Conservation (phyloP, 2,888 invertebrate genomes). For the Volucella zonaria region DNA sequence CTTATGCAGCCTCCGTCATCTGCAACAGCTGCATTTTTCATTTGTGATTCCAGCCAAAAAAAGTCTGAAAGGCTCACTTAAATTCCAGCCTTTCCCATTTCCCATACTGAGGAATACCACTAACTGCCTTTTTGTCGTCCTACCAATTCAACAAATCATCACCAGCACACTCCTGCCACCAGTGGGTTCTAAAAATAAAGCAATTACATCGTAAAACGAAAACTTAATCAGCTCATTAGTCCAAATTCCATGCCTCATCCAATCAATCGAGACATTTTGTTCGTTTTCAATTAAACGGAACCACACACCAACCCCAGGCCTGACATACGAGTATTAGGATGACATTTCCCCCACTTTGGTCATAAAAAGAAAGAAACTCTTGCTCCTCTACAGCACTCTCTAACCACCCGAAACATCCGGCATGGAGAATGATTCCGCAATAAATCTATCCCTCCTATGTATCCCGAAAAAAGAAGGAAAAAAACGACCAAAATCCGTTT, state of each 20-base stretch:
- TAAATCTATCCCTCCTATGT: slow-evolving; percentile 62
- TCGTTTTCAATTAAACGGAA: slow-evolving; percentile 60
- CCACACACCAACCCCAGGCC: slow-evolving; percentile 16
- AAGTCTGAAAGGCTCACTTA: too few species aligned
- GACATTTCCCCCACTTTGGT: slow-evolving; percentile 56
- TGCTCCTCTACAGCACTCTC: slow-evolving; percentile 35
- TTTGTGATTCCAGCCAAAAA: too few species aligned
- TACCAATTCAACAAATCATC: slow-evolving; percentile 1
- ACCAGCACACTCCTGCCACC: neutral
- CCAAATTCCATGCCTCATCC: slow-evolving; percentile 57
- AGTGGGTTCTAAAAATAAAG: slow-evolving; percentile 49
- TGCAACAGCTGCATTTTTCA: too few species aligned
- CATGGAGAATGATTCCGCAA: slow-evolving; percentile 56
- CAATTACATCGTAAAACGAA: slow-evolving; percentile 56
- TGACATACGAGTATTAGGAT: slow-evolving; percentile 34
- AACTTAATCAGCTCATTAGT: slow-evolving; percentile 71
- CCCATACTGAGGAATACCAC: neutral
- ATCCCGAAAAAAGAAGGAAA: neutral
- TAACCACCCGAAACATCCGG: slow-evolving; percentile 68
- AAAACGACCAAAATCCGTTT: slow-evolving; percentile 39
- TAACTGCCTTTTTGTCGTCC: neutral
- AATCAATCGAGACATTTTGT: slow-evolving; percentile 64
- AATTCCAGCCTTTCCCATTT: too few species aligned
- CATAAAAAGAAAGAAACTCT: slow-evolving; percentile 42
- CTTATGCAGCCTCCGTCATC: too few species aligned